Percentiles rank a stretch among this genome's conserved stretches.
phyloP scores from a whole-genome alignment of 2,888 invertebrate genomes.

The Drosophila rellima region DNA sequence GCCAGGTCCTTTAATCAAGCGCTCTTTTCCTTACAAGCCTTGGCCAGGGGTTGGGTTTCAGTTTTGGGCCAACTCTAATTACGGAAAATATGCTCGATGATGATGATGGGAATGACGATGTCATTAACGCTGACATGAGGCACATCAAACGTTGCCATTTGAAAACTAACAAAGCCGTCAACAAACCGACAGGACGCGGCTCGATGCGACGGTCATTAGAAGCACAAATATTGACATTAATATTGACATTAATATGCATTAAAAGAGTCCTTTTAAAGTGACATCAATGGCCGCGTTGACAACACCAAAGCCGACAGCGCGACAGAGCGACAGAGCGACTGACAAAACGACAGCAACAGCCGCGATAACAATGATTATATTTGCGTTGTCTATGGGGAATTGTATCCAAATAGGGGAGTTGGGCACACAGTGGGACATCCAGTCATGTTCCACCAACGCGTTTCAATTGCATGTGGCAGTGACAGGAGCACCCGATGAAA shows the following conservation, averaged over 20 bases:
- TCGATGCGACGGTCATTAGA: constrained; percentile 74
- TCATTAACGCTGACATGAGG: constrained; percentile 60
- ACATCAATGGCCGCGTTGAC: constrained; percentile 75
- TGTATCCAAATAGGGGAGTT: neutral
- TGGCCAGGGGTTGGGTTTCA: constrained; percentile 19
- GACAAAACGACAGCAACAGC: constrained; percentile 37
- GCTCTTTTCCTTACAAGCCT: constrained; percentile 6
- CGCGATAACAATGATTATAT: constrained; percentile 67
- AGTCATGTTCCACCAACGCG: constrained; percentile 21
- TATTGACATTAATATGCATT: constrained; percentile 83
- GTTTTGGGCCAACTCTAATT: constrained; percentile 43
- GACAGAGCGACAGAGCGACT: constrained; percentile 5
- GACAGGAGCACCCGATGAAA: constrained; percentile 53
- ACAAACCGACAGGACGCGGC: constrained; percentile 15
- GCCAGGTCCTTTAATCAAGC: constrained; percentile 70
- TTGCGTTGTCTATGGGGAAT: constrained; percentile 36
- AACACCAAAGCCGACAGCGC: constrained; percentile 40
- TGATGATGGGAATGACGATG: constrained; percentile 38
- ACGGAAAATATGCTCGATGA: constrained; percentile 63
- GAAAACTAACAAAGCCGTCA: constrained; percentile 67
- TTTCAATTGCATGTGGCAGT: constrained; percentile 65
- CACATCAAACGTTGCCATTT: constrained; percentile 63
- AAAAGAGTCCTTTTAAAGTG: constrained; percentile 76
- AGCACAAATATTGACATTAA: constrained; percentile 83
- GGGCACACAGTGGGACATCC: constrained; percentile 6